A percentile compares a stretch with the other conserved stretches of the same genome.
Evolutionary conservation across 2,113 vertebrate species (phyloP).

Genomic region (Saccopteryx leptura): DNA sequence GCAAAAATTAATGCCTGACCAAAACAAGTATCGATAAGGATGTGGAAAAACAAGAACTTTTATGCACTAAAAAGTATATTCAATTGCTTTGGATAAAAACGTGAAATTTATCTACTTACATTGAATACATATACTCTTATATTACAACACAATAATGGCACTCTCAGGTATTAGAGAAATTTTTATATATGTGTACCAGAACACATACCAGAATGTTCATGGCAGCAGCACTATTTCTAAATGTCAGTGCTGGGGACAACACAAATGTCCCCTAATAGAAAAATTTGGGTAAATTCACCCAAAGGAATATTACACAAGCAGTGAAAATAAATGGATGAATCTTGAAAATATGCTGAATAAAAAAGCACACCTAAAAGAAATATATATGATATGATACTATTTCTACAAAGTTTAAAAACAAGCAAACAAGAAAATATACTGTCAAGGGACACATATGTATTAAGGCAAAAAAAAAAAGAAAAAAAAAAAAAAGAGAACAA

Average conservation of each 20-base stretch:
- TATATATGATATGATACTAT: neutral
- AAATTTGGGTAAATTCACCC: neutral
- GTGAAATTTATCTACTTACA: neutral
- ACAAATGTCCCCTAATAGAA: neutral
- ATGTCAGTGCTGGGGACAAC: neutral
- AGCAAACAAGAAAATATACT: neutral
- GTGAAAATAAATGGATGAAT: neutral
- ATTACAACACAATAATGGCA: neutral
- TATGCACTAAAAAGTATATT: neutral
- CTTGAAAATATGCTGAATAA: neutral
- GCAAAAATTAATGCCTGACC: conserved; percentile 6
- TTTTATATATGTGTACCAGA: neutral
- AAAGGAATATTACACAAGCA: neutral
- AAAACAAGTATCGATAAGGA: neutral
- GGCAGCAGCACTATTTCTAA: neutral
- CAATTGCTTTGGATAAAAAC: neutral
- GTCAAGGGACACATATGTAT: neutral
- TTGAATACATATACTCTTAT: neutral
- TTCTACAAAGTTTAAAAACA: neutral
- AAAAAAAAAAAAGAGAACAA: neutral
- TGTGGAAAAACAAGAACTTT: neutral
- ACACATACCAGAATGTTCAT: neutral
- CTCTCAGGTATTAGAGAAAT: neutral
- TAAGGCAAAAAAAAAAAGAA: neutral
- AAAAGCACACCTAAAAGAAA: conserved; percentile 26